Conservation (phyloP, 2,888 invertebrate species). For the Macropis europaea region DNA sequence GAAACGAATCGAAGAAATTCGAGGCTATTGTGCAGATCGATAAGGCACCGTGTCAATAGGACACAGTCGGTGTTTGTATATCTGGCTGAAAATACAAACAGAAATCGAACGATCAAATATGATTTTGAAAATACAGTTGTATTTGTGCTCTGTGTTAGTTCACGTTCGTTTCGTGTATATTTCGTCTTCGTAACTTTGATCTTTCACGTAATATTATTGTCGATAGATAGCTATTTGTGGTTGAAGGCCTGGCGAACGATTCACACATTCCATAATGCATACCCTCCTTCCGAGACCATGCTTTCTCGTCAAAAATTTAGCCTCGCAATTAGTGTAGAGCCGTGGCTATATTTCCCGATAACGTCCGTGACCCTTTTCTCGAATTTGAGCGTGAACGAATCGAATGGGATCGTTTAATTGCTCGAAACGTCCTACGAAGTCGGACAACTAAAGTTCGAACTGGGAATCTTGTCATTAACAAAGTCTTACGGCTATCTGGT, state of each 20-base stretch:
- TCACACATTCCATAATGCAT: constrained; percentile 37
- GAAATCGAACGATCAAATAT: no score
- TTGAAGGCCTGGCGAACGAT: constrained; percentile 58
- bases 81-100: no score
- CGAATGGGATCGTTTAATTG: not conserved
- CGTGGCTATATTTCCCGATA: not conserved
- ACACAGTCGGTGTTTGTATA: no score
- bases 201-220: constrained; percentile 30
- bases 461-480: no score
- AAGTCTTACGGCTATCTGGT: no score
- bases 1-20: no score
- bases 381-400: no score
- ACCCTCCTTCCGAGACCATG: not conserved
- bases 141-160: not conserved
- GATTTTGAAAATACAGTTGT: no score
- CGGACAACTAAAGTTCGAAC: no score
- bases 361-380: not conserved
- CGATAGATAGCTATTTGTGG: constrained; percentile 45
- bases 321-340: constrained; percentile 24
- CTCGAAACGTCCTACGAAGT: no score
- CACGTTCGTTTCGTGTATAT: not conserved
- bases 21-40: no score
- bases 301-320: constrained; percentile 41
- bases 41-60: no score
- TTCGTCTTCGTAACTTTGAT: constrained; percentile 27